Evolutionary conservation across 2,888 invertebrate genomes (phyloP).

Genomic region (Ectemnius lituratus): DNA sequence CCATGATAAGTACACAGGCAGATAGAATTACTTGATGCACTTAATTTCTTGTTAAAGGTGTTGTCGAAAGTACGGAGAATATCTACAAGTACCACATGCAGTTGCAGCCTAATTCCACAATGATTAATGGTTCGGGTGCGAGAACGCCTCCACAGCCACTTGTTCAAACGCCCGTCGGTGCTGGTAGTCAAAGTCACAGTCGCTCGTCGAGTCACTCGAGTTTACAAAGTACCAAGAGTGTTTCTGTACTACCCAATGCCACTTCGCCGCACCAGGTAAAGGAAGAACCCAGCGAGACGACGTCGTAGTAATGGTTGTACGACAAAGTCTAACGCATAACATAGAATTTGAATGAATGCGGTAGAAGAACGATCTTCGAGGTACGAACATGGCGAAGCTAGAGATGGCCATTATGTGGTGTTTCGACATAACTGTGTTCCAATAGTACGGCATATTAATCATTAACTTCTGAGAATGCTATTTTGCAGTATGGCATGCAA

Average conservation of each 20-base stretch:
- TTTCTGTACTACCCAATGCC: slow-evolving; percentile 60
- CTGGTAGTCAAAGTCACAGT: slow-evolving; percentile 80
- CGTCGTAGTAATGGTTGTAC: slow-evolving; percentile 64
- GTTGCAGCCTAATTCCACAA: slow-evolving; percentile 81
- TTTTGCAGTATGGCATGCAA: too few relatives aligned
- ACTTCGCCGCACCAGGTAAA: slow-evolving; percentile 65
- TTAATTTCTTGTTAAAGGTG: slow-evolving; percentile 79
- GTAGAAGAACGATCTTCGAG: slow-evolving; percentile 20
- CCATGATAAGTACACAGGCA: too few relatives aligned
- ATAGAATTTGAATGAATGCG: slow-evolving; percentile 27
- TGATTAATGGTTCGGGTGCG: slow-evolving; percentile 79
- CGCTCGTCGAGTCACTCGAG: slow-evolving; percentile 82
- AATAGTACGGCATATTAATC: too few relatives aligned
- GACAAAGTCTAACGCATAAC: neutral
- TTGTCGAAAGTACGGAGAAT: slow-evolving; percentile 89
- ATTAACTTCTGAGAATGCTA: too few relatives aligned
- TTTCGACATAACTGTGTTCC: too few relatives aligned
- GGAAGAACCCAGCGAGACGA: slow-evolving; percentile 63
- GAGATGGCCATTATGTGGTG: neutral
- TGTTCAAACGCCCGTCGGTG: slow-evolving; percentile 84
- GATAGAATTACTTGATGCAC: neutral
- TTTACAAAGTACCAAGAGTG: slow-evolving; percentile 73
- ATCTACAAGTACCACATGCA: slow-evolving; percentile 92
- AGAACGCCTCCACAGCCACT: slow-evolving; percentile 85
- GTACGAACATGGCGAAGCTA: slow-evolving; percentile 2